These are phyloP conservation scores for Scrobipalpa costella DNA, from an alignment of 2,888 invertebrate genomes.

Conservation along the genomic window DNA sequence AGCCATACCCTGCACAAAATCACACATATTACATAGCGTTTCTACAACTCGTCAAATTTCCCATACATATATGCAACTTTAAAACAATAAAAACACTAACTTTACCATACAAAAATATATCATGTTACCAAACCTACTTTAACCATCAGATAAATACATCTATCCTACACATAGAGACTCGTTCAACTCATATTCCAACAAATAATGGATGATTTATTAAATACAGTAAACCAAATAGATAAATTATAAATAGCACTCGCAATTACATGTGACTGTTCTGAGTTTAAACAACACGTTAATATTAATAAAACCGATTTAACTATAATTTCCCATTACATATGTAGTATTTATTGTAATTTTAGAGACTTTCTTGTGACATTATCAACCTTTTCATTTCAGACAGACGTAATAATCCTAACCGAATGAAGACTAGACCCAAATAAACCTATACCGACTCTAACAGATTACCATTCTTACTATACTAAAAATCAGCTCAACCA, in stretches of 20 bases:
- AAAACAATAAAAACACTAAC: too few species aligned
- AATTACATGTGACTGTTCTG: neutral
- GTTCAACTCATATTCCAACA: neutral
- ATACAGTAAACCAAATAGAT: conserved; percentile 8
- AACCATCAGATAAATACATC: neutral
- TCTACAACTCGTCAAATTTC: too few species aligned
- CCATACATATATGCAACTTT: too few species aligned
- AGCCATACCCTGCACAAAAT: too few species aligned
- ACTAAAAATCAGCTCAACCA: conserved; percentile 3
- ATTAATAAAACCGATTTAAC: conserved; percentile 26
- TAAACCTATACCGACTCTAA: conserved; percentile 6
- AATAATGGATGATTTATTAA: conserved; percentile 7
- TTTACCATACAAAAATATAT: neutral
- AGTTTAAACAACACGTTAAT: neutral
- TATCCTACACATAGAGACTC: neutral
- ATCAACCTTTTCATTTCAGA: neutral
- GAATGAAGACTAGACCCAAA: conserved; percentile 1
- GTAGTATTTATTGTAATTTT: conserved; percentile 28
- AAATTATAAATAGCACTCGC: neutral
- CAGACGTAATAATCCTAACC: conserved; percentile 1
- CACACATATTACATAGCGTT: too few species aligned
- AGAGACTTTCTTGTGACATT: conserved; percentile 14
- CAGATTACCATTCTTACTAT: neutral
- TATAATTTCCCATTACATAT: conserved; percentile 27
- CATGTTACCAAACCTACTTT: neutral